phyloP scores from a whole-genome alignment of 2,797 vertebrate genomes.

The Rallus crepitans region DNA sequence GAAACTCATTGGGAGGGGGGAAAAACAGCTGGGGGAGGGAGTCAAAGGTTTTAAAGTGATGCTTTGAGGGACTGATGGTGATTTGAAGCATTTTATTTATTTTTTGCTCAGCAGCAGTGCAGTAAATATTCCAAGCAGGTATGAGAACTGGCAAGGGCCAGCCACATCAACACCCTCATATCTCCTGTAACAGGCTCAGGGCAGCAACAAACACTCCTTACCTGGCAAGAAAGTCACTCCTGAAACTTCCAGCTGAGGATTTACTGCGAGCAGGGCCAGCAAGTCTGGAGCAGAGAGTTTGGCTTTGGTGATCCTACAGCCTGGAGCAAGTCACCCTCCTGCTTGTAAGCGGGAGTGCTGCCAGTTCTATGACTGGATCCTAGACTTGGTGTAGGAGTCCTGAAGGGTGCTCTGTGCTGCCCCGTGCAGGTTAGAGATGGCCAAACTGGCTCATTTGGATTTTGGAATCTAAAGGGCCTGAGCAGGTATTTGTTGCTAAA shows the following conservation, averaged over 20 bases:
- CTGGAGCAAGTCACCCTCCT: fast-evolving
- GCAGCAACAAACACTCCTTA: not conserved
- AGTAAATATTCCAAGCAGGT: not conserved
- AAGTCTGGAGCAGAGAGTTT: not conserved
- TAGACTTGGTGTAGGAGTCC: not conserved
- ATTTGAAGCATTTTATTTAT: not conserved
- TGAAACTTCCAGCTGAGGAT: not conserved
- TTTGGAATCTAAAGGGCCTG: not conserved
- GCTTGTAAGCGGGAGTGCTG: not conserved
- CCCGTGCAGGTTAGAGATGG: not conserved
- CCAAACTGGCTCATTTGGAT: not conserved
- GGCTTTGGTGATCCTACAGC: not conserved
- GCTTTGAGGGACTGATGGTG: not conserved
- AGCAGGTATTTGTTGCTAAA: not conserved
- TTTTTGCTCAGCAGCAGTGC: not conserved
- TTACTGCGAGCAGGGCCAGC: not conserved
- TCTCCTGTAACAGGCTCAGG: not conserved
- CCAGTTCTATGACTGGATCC: not conserved
- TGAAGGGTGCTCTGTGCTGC: not conserved
- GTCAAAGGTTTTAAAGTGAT: not conserved
- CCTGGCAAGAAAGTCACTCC: not conserved
- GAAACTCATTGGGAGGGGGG: not conserved
- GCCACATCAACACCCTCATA: not conserved
- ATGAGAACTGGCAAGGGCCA: not conserved
- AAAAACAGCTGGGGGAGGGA: not conserved